Conservation (phyloP, 2,113 vertebrate genomes). For the Odocoileus virginianus region DNA sequence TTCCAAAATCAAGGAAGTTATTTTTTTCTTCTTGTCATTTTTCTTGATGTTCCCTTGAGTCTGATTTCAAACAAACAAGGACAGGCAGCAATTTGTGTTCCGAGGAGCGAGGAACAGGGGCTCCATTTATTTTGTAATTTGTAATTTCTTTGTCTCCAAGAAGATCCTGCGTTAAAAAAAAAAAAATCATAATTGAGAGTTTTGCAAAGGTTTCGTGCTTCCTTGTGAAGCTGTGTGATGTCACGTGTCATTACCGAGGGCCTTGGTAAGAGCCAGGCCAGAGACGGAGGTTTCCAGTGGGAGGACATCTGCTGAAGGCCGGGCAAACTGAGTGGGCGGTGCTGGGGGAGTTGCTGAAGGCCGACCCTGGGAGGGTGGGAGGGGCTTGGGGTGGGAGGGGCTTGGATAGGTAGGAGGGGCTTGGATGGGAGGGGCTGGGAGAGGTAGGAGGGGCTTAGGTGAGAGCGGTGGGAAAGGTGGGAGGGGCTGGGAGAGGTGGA, state of each 20-base stretch:
- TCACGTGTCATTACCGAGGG: neutral
- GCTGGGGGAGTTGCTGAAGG: neutral
- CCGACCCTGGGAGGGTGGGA: no score
- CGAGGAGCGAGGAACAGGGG: neutral
- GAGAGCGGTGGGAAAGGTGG: no score
- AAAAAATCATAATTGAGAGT: neutral
- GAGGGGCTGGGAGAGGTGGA: no score
- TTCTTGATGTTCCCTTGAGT: neutral
- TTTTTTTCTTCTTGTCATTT: neutral
- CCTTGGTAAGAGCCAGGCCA: neutral
- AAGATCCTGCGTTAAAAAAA: neutral
- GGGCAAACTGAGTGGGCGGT: rapidly evolving
- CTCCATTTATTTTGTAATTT: slow-evolving; percentile 2
- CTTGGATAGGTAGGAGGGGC: no score
- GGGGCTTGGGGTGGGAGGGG: no score
- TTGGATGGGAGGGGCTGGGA: no score
- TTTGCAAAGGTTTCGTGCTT: neutral
- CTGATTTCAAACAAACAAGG: neutral
- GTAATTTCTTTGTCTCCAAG: slow-evolving; percentile 27
- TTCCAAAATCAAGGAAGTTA: neutral
- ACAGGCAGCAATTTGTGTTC: neutral
- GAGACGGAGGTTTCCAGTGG: neutral
- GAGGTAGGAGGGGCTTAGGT: no score
- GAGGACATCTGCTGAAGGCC: neutral
- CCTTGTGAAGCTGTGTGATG: neutral